Conservation (phyloP, 2,797 vertebrate species). For the Alca torda region DNA sequence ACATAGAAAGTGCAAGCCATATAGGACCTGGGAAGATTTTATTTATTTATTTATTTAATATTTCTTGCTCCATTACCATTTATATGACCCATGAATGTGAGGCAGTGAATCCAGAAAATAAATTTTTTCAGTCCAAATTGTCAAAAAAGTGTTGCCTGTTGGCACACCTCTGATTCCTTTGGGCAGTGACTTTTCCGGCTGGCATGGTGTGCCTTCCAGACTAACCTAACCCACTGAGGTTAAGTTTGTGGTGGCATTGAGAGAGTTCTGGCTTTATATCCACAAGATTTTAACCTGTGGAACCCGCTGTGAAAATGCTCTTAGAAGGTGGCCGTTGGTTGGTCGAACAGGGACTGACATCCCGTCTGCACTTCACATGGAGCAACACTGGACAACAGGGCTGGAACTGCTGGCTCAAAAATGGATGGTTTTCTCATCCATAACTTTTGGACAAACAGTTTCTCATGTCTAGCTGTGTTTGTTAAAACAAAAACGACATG, state of each 20-base stretch:
- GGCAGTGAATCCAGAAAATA: neutral
- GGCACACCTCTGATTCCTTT: neutral
- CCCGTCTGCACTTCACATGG: neutral
- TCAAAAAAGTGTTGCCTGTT: neutral
- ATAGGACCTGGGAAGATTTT: neutral
- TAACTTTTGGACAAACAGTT: neutral
- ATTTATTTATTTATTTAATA: too few species aligned
- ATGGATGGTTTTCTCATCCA: neutral
- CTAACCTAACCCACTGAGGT: too few species aligned
- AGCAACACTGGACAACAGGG: rapidly evolving
- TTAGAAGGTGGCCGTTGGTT: neutral
- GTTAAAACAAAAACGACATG: neutral
- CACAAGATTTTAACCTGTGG: neutral
- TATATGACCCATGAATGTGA: rapidly evolving
- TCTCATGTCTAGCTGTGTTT: neutral
- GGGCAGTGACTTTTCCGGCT: neutral
- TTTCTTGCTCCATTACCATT: neutral
- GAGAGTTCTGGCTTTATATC: neutral
- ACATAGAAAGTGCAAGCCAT: neutral
- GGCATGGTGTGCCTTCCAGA: neutral
- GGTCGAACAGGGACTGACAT: neutral
- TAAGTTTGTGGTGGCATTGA: rapidly evolving
- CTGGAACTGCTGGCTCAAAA: neutral
- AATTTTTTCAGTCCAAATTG: neutral
- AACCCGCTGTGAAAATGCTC: neutral